These are phyloP conservation scores for Diachasma alloeum DNA, from an alignment of 1,140 invertebrate genomes.

Conservation along the genomic window DNA sequence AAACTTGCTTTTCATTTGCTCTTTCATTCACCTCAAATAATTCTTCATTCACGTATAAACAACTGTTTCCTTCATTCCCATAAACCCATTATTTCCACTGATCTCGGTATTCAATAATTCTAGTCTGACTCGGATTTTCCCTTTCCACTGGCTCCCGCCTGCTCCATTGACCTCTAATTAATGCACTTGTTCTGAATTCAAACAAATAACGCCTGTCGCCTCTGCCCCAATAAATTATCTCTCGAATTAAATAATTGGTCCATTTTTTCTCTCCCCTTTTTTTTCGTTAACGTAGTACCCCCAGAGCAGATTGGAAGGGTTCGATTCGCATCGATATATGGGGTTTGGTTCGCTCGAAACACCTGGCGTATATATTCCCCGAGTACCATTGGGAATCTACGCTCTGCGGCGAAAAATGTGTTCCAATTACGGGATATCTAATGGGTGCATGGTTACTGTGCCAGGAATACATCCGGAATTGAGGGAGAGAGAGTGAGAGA, in stretches of 20 bases:
- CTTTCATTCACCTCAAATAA: no score
- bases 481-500: conserved; percentile 7
- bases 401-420: conserved; percentile 22
- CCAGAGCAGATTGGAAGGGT: conserved; percentile 19
- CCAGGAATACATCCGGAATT: conserved; percentile 24
- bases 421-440: conserved; percentile 28
- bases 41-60: no score
- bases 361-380: conserved; percentile 26
- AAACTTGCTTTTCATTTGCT: no score
- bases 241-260: neutral
- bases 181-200: neutral
- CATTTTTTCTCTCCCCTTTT: neutral
- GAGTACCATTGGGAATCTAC: conserved; percentile 28
- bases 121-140: neutral
- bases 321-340: conserved; percentile 23
- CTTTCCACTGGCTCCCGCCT: neutral
- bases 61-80: no score
- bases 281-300: conserved; percentile 15
- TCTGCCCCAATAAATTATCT: neutral
- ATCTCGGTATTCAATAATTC: neutral
- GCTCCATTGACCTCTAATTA: neutral
- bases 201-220: neutral
- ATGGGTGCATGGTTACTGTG: conserved; percentile 28
- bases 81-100: neutral
- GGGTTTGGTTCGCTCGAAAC: conserved; percentile 27